Conservation (phyloP, 2,797 vertebrate species). For the Myotis findleyi region DNA sequence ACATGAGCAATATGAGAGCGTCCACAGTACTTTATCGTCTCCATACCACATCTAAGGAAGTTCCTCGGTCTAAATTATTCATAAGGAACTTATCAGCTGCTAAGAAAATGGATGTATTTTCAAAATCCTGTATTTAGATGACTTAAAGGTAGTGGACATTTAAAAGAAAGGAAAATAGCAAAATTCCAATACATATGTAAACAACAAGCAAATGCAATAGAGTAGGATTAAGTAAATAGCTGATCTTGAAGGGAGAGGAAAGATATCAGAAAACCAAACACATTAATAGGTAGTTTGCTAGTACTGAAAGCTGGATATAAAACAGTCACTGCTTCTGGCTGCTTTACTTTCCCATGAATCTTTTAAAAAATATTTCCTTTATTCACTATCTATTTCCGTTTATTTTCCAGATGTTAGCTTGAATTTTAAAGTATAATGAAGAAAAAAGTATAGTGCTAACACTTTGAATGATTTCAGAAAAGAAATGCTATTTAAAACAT, state of each 20-base stretch:
- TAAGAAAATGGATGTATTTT: constrained; percentile 24
- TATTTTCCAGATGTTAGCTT: not conserved
- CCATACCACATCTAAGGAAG: not conserved
- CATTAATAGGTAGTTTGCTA: not conserved
- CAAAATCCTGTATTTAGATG: constrained; percentile 7
- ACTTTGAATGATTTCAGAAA: not conserved
- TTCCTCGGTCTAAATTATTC: constrained; percentile 31
- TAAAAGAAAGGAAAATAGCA: not conserved
- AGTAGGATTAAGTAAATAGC: constrained; percentile 14
- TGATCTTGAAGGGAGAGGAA: not conserved
- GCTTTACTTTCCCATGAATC: not conserved
- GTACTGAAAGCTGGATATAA: not conserved
- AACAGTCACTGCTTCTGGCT: not conserved
- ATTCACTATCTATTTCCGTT: constrained; percentile 23
- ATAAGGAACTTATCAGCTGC: not conserved
- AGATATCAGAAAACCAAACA: not conserved
- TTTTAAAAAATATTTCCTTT: not conserved
- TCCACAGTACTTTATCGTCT: not conserved
- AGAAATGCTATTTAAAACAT: not conserved
- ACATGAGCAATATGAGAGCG: not conserved
- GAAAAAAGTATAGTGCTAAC: not conserved
- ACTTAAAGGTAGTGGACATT: not conserved
- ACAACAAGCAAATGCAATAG: not conserved
- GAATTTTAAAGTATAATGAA: constrained; percentile 42
- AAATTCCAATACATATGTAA: not conserved